A percentile compares a stretch with the other conserved stretches of the same genome.
Evolutionary conservation across 2,113 vertebrate genomes (phyloP).

Genomic region (Callionymus lyra): DNA sequence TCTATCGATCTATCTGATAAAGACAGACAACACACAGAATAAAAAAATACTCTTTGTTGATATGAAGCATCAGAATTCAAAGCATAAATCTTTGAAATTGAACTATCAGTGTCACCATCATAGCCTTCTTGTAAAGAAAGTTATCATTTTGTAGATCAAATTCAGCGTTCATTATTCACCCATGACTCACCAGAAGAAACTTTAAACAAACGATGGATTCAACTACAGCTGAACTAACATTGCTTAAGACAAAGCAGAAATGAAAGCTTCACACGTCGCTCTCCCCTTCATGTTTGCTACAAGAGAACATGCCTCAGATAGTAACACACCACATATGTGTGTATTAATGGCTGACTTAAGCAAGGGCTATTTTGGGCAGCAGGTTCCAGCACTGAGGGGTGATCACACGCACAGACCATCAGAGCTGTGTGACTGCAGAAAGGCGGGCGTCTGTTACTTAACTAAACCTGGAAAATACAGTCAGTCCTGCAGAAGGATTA

Average conservation of each 20-base stretch:
- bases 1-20: no score
- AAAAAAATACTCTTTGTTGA: no score
- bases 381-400: constrained; percentile 19
- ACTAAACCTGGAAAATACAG: constrained; percentile 48
- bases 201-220: constrained; percentile 2
- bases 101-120: no score
- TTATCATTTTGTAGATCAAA: no score
- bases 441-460: constrained; percentile 38
- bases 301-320: constrained; percentile 40
- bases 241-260: not conserved
- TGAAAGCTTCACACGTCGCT: constrained; percentile 4
- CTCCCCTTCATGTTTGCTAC: constrained; percentile 25
- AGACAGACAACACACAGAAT: no score
- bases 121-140: no score
- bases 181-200: no score
- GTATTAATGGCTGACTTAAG: constrained; percentile 58
- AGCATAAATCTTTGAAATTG: no score
- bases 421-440: constrained; percentile 51
- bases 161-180: no score
- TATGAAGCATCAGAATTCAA: no score
- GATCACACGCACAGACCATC: constrained; percentile 16
- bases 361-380: constrained; percentile 65
- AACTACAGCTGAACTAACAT: not conserved
- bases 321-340: constrained; percentile 34
- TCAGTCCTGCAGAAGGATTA: constrained; percentile 54